Evolutionary conservation across 2,797 vertebrate genomes (phyloP).

Genomic region (Coilia nasus): DNA sequence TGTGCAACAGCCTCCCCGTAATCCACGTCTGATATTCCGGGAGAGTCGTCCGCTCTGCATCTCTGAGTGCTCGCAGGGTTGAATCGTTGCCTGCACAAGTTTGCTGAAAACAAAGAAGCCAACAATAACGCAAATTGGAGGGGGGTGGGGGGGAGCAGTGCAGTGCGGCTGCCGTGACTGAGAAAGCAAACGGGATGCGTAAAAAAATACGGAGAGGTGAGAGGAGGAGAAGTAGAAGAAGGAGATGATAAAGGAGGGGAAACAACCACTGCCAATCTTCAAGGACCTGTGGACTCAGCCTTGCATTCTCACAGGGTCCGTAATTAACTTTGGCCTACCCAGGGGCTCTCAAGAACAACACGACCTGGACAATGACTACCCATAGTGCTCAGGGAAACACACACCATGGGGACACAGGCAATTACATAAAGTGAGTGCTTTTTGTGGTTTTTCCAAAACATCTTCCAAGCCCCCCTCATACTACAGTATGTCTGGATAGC

Average conservation of each 20-base stretch:
- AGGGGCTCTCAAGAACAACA: not conserved
- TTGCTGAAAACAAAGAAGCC: not conserved
- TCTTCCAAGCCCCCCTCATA: too few relatives aligned
- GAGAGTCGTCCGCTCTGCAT: not conserved
- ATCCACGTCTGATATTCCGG: not conserved
- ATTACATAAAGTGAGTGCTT: not conserved
- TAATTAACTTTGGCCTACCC: not conserved
- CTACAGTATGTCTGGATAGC: too few relatives aligned
- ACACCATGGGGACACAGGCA: not conserved
- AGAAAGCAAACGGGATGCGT: not conserved
- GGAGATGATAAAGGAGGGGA: not conserved
- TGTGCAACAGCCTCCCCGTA: not conserved
- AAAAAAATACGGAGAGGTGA: not conserved
- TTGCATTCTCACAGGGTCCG: not conserved
- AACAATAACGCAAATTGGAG: conserved; percentile 27
- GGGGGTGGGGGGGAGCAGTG: too few relatives aligned
- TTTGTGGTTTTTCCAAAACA: too few relatives aligned
- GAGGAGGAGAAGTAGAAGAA: not conserved
- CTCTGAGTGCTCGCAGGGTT: not conserved
- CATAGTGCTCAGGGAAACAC: not conserved
- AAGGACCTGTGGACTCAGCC: not conserved
- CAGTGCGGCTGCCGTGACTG: conserved; percentile 9
- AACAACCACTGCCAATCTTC: not conserved
- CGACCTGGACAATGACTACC: not conserved
- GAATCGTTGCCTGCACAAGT: not conserved